Evolutionary conservation across 2,113 vertebrate genomes (phyloP).

Genomic region (Beaufortia kweichowensis): DNA sequence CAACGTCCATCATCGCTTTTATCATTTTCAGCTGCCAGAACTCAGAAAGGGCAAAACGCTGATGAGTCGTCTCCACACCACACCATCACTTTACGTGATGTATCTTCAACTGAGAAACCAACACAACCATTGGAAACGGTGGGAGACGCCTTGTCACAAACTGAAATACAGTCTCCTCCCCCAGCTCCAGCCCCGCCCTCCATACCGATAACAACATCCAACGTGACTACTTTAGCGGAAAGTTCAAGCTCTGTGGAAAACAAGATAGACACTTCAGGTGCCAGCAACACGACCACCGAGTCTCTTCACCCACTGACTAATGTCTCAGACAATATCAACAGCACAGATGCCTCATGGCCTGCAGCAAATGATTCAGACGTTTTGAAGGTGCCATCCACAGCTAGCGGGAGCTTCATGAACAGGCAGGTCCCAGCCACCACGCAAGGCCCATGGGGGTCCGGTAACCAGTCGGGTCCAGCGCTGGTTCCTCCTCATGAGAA

Average conservation of each 20-base stretch:
- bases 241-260: neutral
- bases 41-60: neutral
- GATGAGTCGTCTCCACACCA: conserved; percentile 46
- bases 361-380: conserved; percentile 68
- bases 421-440: conserved; percentile 84
- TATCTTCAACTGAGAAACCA: conserved; percentile 62
- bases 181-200: conserved; percentile 48
- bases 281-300: conserved; percentile 48
- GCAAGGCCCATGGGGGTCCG: conserved; percentile 75
- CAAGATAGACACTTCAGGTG: conserved; percentile 15
- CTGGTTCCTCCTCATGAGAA: conserved; percentile 78
- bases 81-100: conserved; percentile 71
- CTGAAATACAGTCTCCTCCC: conserved; percentile 1
- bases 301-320: conserved; percentile 24
- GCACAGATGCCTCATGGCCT: conserved; percentile 45
- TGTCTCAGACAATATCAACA: conserved; percentile 64
- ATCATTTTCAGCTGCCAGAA: conserved; percentile 5
- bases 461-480: conserved; percentile 83
- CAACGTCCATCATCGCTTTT: conserved; percentile 56
- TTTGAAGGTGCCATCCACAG: conserved; percentile 76
- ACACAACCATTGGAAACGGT: conserved; percentile 55
- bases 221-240: conserved; percentile 65
- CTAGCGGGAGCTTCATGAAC: conserved; percentile 86
- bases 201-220: conserved; percentile 59
- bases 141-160: conserved; percentile 34